phyloP scores from a whole-genome alignment of 2,888 invertebrate genomes.

The Drosophila ochracea region DNA sequence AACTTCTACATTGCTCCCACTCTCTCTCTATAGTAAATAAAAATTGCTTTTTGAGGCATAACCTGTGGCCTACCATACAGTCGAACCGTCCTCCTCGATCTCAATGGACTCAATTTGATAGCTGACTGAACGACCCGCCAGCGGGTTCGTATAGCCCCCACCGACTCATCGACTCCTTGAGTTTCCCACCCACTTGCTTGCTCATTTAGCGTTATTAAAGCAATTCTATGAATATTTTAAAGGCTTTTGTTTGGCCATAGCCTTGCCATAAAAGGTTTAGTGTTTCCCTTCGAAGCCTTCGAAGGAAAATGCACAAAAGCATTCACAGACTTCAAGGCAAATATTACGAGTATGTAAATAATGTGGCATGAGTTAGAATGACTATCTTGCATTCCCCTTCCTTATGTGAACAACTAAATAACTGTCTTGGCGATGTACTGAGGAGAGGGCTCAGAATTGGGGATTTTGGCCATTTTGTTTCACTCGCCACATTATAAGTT shows the following conservation, averaged over 20 bases:
- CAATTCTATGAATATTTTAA: constrained; percentile 79
- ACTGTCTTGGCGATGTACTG: constrained; percentile 10
- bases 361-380: constrained; percentile 31
- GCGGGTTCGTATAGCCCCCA: background rate
- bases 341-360: constrained; percentile 67
- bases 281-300: constrained; percentile 55
- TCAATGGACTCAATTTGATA: constrained; percentile 69
- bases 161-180: background rate
- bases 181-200: constrained; percentile 22
- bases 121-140: constrained; percentile 47
- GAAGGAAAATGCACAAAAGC: constrained; percentile 43
- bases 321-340: constrained; percentile 51
- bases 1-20: constrained; percentile 25
- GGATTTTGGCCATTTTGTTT: background rate
- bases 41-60: constrained; percentile 75
- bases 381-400: constrained; percentile 19
- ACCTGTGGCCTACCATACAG: constrained; percentile 56
- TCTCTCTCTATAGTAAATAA: constrained; percentile 51
- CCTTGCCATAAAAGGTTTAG: constrained; percentile 71
- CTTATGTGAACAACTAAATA: constrained; percentile 36
- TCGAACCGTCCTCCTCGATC: constrained; percentile 26
- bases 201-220: constrained; percentile 79
- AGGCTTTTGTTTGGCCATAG: constrained; percentile 55
- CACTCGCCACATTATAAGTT: constrained; percentile 28
- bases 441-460: background rate